These are phyloP conservation scores for Amazona vittata DNA, from an alignment of 2,113 vertebrate genomes.

Conservation along the genomic window DNA sequence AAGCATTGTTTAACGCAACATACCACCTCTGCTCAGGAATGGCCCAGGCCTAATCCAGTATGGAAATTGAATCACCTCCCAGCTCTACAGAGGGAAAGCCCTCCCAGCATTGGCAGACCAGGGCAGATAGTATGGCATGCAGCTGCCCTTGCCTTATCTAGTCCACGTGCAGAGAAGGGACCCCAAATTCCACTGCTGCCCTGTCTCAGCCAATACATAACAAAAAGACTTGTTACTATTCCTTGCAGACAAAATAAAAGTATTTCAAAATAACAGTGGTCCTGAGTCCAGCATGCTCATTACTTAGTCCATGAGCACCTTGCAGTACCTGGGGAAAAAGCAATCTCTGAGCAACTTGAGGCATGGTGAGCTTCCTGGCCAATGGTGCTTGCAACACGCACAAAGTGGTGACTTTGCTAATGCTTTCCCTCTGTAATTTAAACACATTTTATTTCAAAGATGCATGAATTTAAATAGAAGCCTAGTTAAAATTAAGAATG, in stretches of 20 bases:
- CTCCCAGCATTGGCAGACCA: background rate
- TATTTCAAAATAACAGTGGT: background rate
- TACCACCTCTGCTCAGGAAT: background rate
- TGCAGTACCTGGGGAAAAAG: background rate
- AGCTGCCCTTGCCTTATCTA: conserved; percentile 17
- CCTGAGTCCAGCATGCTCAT: background rate
- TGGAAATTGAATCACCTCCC: conserved; percentile 19
- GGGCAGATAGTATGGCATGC: background rate
- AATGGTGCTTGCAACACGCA: background rate
- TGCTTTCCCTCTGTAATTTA: background rate
- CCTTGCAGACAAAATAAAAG: background rate
- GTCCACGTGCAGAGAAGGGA: background rate
- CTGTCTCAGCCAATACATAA: background rate
- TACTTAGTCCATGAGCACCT: background rate
- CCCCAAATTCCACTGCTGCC: background rate
- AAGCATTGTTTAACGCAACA: conserved; percentile 40
- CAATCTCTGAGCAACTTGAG: background rate
- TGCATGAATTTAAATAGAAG: background rate
- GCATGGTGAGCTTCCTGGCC: fast-evolving
- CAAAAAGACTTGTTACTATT: background rate
- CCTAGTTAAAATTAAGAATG: background rate
- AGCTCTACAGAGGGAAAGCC: background rate
- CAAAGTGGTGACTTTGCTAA: background rate
- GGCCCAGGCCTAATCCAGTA: background rate
- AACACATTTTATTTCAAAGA: background rate